Base-by-base conservation (phyloP, 1,140 invertebrate species). In the Solen grandis region DNA sequence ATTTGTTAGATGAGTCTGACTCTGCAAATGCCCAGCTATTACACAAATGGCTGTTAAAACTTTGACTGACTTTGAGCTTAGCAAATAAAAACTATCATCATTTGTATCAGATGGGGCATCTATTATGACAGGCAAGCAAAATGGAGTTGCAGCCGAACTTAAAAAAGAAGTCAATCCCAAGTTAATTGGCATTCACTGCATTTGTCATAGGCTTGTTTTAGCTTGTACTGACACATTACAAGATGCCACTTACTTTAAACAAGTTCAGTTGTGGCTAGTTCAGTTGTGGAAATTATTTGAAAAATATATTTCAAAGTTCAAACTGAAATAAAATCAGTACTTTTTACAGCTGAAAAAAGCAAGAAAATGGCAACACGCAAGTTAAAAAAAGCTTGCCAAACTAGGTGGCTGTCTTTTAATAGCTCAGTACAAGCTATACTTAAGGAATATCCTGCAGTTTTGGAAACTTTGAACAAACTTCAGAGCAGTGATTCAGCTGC, bases 351-450 rank as follows among this genome's bases (percentile, higher is more conserved):
- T 31, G 27, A 31, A 63, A 4, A 63, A 5, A 29, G 13, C 5
- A 3, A 33, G 14, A 4, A 63, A n/a, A 5, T 31, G n/a, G 60
- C 60, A 33, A 63, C 33, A n/a, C n/a, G n/a, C n/a, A n/a, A n/a
- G n/a, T n/a, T 63, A 33, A 63, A 63, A 35, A 63, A 63, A 31
- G 60, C 60, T 31, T 63, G 60, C n/a, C 60, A 63, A 35, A 63
- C 60, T 29, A 63, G 60, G 35, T 63, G 10, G 29, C 5, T 31
- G n/a, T n/a, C n/a, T n/a, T n/a, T n/a, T n/a, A n/a, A n/a, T n/a
- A n/a, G n/a, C n/a, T 63, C 60, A 5, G 33, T 63, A 29, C 60
- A 63, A 31, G 60, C 60, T 5, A 5, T 63, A 13, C 19, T 10
- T 13, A 63, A 63, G 35, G 60, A 63, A 31, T 63, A 63, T 63